Conservation (phyloP, 1,140 invertebrate genomes). For the Ostrea denselamellosa region DNA sequence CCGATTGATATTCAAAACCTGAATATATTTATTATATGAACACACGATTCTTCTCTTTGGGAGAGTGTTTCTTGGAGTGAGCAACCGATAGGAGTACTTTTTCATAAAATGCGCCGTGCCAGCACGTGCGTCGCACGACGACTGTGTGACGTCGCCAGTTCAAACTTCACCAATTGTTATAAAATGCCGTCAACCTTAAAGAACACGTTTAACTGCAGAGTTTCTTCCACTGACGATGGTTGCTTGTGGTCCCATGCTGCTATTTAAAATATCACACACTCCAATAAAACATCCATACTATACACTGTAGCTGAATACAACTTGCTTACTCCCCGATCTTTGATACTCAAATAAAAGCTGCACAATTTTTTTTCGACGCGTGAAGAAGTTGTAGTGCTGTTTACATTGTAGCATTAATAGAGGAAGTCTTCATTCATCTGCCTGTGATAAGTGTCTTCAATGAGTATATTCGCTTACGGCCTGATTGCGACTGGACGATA, state of each 20-base stretch:
- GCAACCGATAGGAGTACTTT: neutral
- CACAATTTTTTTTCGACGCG: neutral
- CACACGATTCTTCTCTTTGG: neutral
- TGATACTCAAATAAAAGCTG: conserved; percentile 11
- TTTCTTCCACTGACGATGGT: neutral
- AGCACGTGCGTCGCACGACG: conserved; percentile 14
- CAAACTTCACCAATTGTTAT: conserved; percentile 1
- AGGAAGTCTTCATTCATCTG: neutral
- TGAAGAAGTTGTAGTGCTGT: neutral
- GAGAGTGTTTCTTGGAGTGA: neutral
- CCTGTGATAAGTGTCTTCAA: neutral
- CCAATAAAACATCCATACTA: neutral
- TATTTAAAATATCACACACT: neutral
- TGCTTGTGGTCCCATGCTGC: neutral
- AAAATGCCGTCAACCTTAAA: neutral
- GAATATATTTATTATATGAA: conserved; percentile 3
- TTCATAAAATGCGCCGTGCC: conserved; percentile 36
- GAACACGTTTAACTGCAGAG: neutral
- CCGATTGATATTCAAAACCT: neutral
- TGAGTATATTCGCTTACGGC: neutral
- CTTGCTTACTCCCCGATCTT: neutral
- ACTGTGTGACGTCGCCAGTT: conserved; percentile 18
- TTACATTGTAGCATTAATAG: conserved; percentile 11
- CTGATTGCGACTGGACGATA: neutral
- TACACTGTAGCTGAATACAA: neutral